phyloP scores from a whole-genome alignment of 2,888 invertebrate species.

The Chrysodeixis includens region DNA sequence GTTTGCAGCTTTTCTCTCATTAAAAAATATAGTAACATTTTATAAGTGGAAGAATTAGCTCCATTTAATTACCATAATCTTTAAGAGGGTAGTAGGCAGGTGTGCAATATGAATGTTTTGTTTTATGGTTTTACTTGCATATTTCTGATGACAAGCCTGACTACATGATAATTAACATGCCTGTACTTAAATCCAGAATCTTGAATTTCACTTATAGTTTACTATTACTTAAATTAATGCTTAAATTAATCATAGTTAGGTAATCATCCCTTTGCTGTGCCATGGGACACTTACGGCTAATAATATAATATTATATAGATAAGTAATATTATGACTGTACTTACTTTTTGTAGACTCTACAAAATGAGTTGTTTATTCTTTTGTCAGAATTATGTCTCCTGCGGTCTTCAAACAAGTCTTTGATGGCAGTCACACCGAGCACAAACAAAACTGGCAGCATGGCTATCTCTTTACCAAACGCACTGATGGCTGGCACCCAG shows the following conservation, averaged over 20 bases:
- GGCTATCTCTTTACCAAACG: slow-evolving; percentile 98
- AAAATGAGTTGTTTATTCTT: slow-evolving; percentile 97
- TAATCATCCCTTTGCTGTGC: too few species aligned
- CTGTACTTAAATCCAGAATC: background rate
- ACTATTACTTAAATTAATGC: background rate
- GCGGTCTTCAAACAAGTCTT: slow-evolving; percentile 98
- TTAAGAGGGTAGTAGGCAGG: background rate
- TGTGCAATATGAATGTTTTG: background rate
- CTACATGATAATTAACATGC: background rate
- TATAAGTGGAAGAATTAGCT: too few species aligned
- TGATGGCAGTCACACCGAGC: slow-evolving; percentile 97
- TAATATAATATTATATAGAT: too few species aligned
- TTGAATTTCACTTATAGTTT: background rate
- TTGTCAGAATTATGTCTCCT: slow-evolving; percentile 96
- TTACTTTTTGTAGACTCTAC: slow-evolving; percentile 97
- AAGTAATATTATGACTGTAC: slow-evolving; percentile 55
- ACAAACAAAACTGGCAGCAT: slow-evolving; percentile 98
- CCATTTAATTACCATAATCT: background rate
- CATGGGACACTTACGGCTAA: too few species aligned
- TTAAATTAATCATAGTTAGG: background rate
- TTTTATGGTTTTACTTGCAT: background rate
- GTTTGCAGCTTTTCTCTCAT: background rate
- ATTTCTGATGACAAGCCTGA: background rate
- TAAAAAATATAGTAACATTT: too few species aligned
- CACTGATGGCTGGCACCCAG: slow-evolving; percentile 98